Percentiles rank a stretch among this genome's conserved stretches.
These are phyloP conservation scores for Stomorhina lunata DNA, from an alignment of 2,888 invertebrate genomes.

Conservation along the genomic window DNA sequence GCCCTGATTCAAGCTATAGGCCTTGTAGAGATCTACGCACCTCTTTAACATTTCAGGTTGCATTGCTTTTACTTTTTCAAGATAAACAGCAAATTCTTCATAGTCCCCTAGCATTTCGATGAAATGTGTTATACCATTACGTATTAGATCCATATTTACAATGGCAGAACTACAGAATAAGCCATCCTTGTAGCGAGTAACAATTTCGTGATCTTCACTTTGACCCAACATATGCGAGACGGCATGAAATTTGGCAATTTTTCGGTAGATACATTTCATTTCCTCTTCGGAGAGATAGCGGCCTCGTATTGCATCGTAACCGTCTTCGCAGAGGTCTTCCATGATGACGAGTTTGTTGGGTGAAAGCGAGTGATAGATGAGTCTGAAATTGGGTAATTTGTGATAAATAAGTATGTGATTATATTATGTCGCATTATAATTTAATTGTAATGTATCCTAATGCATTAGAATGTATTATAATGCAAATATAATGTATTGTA, in stretches of 20 bases:
- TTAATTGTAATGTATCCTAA: too few relatives aligned
- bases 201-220: slow-evolving; percentile 40
- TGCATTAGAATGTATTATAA: too few relatives aligned
- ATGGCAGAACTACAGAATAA: slow-evolving; percentile 1
- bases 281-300: slow-evolving; percentile 64
- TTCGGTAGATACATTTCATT: slow-evolving; percentile 65
- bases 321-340: slow-evolving; percentile 60
- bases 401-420: too few relatives aligned
- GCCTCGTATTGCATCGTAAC: slow-evolving; percentile 60
- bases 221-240: slow-evolving; percentile 63
- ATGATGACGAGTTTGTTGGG: slow-evolving; percentile 66
- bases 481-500: too few relatives aligned
- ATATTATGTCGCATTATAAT: too few relatives aligned
- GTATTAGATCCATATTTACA: slow-evolving; percentile 50
- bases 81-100: slow-evolving; percentile 63
- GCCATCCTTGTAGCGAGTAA: slow-evolving; percentile 49
- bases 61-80: slow-evolving; percentile 67
- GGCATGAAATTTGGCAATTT: slow-evolving; percentile 72
- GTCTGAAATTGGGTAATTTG: too few relatives aligned
- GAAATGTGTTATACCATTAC: slow-evolving; percentile 64
- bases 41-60: slow-evolving; percentile 36
- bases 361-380: slow-evolving; percentile 33
- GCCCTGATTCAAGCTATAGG: slow-evolving; percentile 3
- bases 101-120: slow-evolving; percentile 58
- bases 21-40: slow-evolving; percentile 37